Evolutionary conservation across 2,888 invertebrate species (phyloP), one percentile per base, ranked within the genome.

Genomic region (Agrotis segetum): DNA sequence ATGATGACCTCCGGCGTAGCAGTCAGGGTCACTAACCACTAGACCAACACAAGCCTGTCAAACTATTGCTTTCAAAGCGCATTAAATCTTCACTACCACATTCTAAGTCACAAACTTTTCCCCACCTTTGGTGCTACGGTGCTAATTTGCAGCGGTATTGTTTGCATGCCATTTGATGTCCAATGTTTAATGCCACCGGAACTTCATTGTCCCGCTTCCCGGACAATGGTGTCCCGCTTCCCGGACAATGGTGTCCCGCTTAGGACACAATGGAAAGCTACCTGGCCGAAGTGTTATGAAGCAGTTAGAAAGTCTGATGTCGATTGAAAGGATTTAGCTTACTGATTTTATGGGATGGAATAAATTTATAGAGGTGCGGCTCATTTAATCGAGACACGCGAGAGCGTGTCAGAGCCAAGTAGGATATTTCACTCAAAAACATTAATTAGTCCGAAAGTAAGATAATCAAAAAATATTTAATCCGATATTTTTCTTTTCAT

Each of bases 151-250:
- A 70, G 63, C 60, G 44, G 75, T 75, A 84, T 84, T 84, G 83
- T 84, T 81, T 83, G 78, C 59, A 34, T 69, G 70, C 77, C 67
- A 74, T 82, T 72, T 82, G 70, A 81, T 81, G 81, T 76, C 80
- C 75, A 55, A 75, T 84, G 75, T 74, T 80, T 78, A 71, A 72
- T 64, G 78, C 62, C 56, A 44, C 62, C 75, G 71, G 74, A 78
- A 69, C 55, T 64, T 76, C 78, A 83, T 81, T 84, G 85, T 84
- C 44, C 34, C 50, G 58, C 82, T 70, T 85, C 24, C 56, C 50
- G 60, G 67, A 84, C 76, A 84, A 81, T 70, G 56, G 56, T 14
- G 56, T 24, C 60, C 58, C 61, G 69, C 53, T 77, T 70, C 24
- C 56, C 50, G 60, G 67, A 84, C 76, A 84, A 81, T 70, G 56